Base-by-base conservation (phyloP, 2,888 invertebrate genomes). In the Caprella mutica region DNA sequence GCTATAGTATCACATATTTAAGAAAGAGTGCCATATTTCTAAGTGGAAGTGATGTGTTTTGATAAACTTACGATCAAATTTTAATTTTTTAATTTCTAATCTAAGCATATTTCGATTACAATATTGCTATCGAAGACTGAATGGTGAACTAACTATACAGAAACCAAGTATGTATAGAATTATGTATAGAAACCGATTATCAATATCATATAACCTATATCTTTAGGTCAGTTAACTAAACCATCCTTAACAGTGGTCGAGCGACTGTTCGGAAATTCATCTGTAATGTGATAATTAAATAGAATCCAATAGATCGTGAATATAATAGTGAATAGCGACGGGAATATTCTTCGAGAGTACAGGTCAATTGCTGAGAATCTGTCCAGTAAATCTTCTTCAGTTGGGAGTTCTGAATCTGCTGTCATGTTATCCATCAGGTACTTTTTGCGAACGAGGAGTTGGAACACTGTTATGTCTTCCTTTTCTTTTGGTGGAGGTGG, bases 311-410 rank as follows among this genome's bases (percentile, higher is more conserved):
- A 65, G 33, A 58, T 46, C 44, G 58, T 50, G 43, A 60, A 60
- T 8, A 61, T 51, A 21, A 58, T 56, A 46, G 58, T 60, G 52
- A 65, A 65, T 3, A 62, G 51, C 29, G 58, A 27, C 9, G 65
- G 65, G 54, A 65, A 65, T 21, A 60, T 33, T 26, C 62, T 44
- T 5, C 65, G 55, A 8, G 65, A 56, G 48, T 65, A 65, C 38
- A 65, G 42, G 24, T 65, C 65, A 17, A 65, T 59, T 43, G 60
- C 50, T 9, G 65, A 65, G 50, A 62, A 65, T 23, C 60, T 55
- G 27, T 63, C 65, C 21, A 62, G 56, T 14, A 58, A 33, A 46
- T 65, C 65, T 51, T 58, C 58, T 51, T 65, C 65, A 5, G 55
- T 43, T 27, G 60, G 62, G 30, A 63, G 54, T 26, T 44, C 52